phyloP scores from a whole-genome alignment of 2,797 vertebrate species.

The Chelonia mydas region DNA sequence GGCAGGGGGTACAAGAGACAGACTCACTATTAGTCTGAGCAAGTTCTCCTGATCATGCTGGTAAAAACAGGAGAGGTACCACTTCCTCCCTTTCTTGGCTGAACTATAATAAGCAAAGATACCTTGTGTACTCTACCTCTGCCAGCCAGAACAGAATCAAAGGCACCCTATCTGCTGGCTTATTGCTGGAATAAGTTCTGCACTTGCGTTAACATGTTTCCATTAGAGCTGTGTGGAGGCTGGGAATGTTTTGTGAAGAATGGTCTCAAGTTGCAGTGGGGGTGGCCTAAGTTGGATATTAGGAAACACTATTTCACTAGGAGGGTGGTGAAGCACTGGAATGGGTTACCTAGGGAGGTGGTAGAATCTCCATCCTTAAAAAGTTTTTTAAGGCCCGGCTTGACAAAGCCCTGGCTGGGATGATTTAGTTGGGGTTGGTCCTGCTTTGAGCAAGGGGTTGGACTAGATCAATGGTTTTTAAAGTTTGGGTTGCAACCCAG shows the following conservation, averaged over 20 bases:
- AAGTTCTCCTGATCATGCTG: neutral
- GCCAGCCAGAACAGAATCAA: neutral
- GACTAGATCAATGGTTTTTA: too few relatives aligned
- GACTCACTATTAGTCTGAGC: neutral
- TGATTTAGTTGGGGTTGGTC: too few relatives aligned
- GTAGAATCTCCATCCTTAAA: too few relatives aligned
- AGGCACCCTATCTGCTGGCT: neutral
- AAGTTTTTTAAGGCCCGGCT: too few relatives aligned
- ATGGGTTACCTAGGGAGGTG: too few relatives aligned
- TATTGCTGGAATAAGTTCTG: neutral
- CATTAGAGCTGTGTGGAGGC: neutral
- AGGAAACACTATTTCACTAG: too few relatives aligned
- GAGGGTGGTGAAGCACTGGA: too few relatives aligned
- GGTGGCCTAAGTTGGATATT: too few relatives aligned
- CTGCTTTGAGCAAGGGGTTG: too few relatives aligned
- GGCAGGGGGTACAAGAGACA: neutral
- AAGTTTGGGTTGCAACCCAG: too few relatives aligned
- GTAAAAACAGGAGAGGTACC: neutral
- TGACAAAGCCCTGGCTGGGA: too few relatives aligned
- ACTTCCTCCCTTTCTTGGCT: neutral
- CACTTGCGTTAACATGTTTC: neutral
- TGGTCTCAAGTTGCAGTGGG: too few relatives aligned
- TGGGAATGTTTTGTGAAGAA: neutral
- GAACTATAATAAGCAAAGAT: neutral
- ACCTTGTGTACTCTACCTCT: neutral